Base-by-base conservation (phyloP, 2,113 vertebrate species). In the Callopanchax toddi region DNA sequence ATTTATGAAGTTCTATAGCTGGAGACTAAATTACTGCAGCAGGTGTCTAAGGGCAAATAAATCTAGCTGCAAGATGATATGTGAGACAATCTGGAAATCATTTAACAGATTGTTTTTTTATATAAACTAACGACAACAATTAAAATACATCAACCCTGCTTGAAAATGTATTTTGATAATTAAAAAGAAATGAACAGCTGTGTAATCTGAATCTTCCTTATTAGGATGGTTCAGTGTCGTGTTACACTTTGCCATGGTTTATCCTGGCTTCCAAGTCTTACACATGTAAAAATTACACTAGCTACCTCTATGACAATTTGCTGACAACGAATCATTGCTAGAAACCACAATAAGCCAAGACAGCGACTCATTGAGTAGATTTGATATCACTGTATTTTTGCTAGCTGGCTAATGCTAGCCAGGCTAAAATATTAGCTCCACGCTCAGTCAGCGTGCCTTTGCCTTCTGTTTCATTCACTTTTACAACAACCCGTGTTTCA, bases 381-480 rank as follows among this genome's bases (percentile, higher is more conserved):
- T 21, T 34, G 46, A 57, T 29, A 16, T 49, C 4, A 45, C 18
- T 71, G 40, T 42, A 49, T 37, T 51, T 52, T 6, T 63, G 76
- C 75, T 87, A 83, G 68, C 64, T 26, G 50, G 81, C 86, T 88
- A 85, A 67, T 25, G 34, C 42, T 84, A 83, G 77, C 76, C 11
- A 39, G 21, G 36, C 71, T 60, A 69, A 58, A 79, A 56, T 65
- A 73, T 60, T 83, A 71, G 82, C 75, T 20, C 12, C 22, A 54
- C 50, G 17, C 11, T 16, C 23, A 39, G 1, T 29, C 50, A 16
- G 55, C 18, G 49, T 39, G 61, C 44, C 32, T 3, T 6, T 0
- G 2, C 10, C 42, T 13, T 59, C 17, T 0, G n/a, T 46, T 40
- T 48, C 49, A 34, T 17, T 42, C 6, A 15, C 0, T 2, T 3